Percentiles rank a stretch among this genome's conserved stretches.
phyloP scores from a whole-genome alignment of 2,888 invertebrate genomes.

The Dichetophora obliterata region DNA sequence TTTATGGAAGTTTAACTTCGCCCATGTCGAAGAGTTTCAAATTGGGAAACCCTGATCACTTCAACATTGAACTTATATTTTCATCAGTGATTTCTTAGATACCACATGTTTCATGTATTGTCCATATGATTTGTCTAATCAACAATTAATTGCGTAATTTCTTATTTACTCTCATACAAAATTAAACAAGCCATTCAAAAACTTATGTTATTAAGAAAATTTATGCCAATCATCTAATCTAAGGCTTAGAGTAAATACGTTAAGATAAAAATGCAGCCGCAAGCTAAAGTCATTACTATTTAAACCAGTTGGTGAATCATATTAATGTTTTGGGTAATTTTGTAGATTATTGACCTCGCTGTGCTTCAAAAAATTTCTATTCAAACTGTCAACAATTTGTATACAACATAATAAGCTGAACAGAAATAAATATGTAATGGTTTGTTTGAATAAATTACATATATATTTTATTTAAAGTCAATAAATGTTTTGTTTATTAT shows the following conservation, averaged over 20 bases:
- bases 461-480: too few relatives aligned
- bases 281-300: background rate
- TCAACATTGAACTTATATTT: too few relatives aligned
- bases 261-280: too few relatives aligned
- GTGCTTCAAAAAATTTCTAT: too few relatives aligned
- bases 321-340: constrained; percentile 55
- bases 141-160: background rate
- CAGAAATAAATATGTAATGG: background rate
- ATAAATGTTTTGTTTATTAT: too few relatives aligned
- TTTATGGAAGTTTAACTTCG: too few relatives aligned
- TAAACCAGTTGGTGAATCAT: constrained; percentile 52
- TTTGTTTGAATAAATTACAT: too few relatives aligned
- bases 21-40: too few relatives aligned
- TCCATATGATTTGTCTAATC: background rate
- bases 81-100: too few relatives aligned
- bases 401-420: background rate
- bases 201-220: background rate
- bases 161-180: background rate
- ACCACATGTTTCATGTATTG: too few relatives aligned
- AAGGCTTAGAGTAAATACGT: background rate
- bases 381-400: too few relatives aligned
- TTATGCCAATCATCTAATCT: constrained; percentile 10
- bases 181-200: constrained; percentile 14
- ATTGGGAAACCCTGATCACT: too few relatives aligned
- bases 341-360: constrained; percentile 58